Evolutionary conservation across 2,113 vertebrate species (phyloP).

Genomic region (Bettongia penicillata): DNA sequence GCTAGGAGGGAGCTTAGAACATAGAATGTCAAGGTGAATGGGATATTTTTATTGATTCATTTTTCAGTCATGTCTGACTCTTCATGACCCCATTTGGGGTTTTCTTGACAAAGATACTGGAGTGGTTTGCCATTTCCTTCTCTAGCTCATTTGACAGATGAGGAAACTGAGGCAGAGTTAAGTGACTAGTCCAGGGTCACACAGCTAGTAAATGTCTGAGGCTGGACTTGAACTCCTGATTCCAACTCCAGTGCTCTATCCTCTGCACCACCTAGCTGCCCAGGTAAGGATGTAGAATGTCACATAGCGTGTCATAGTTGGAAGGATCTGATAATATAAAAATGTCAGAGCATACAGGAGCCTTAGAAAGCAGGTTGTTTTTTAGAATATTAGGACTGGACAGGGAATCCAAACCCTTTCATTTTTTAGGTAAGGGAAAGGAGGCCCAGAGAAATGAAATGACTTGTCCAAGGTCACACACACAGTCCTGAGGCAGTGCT

Average conservation of each 20-base stretch:
- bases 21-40: background rate
- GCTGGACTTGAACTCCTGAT: background rate
- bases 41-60: background rate
- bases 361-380: background rate
- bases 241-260: background rate
- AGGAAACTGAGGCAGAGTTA: background rate
- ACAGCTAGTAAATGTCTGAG: background rate
- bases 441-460: background rate
- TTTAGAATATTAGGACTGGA: background rate
- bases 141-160: background rate
- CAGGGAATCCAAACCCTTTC: background rate
- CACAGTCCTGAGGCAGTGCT: background rate
- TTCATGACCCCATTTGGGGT: background rate
- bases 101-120: background rate
- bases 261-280: background rate
- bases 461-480: background rate
- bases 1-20: background rate
- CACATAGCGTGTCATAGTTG: too few relatives aligned
- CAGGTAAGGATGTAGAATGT: background rate
- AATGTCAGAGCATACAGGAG: background rate
- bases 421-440: background rate
- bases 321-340: background rate
- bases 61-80: background rate
- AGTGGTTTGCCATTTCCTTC: background rate
- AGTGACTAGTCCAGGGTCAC: background rate